Evolutionary conservation across 2,113 vertebrate species (phyloP), one percentile per base, ranked within the genome.

Genomic region (Lichenostomus cassidix): DNA sequence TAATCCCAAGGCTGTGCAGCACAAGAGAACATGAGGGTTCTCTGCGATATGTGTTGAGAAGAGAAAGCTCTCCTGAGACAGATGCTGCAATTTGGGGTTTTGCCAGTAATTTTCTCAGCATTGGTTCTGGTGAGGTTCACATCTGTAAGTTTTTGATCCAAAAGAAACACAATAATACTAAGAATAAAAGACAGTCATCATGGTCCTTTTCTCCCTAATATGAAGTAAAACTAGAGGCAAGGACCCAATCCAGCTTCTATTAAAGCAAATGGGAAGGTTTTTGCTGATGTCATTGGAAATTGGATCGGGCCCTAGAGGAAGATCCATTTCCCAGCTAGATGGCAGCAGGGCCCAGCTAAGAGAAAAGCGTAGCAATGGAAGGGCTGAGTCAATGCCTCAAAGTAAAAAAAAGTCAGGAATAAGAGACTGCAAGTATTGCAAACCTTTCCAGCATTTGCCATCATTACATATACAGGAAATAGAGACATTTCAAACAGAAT

Each of bases 311-410:
- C 93, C 80, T 86, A 96, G 94, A 94, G 95, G 93, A 96, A 96
- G 94, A 96, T 93, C 94, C 95, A 96, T 93, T 96, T 96, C 94
- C 96, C 93, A 96, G 95, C 90, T 96, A 96, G 94, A 96, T 96
- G 95, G 95, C 96, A 96, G 95, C 81, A 96, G 90, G 95, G 94
- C 88, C 94, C 88, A 96, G 90, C 92, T 90, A 58, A 96, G 93
- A 95, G 77, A 93, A 63, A 90, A 90, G 31, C 35, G 23, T 63
- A 93, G 90, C 71, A 78, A 86, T 92, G 92, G 87, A 93, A 95
- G 93, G 75, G 47, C 84, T 77, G 75, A 95, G 68, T 67, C 76
- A 92, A 91, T 68, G 60, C 49, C 92, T 96, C 87, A 64, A 95
- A 96, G 90, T 90, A 41, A 81, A 93, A 95, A 95, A 87, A 92